phyloP scores from a whole-genome alignment of 1,140 invertebrate species.

The Saccostrea glomerata region DNA sequence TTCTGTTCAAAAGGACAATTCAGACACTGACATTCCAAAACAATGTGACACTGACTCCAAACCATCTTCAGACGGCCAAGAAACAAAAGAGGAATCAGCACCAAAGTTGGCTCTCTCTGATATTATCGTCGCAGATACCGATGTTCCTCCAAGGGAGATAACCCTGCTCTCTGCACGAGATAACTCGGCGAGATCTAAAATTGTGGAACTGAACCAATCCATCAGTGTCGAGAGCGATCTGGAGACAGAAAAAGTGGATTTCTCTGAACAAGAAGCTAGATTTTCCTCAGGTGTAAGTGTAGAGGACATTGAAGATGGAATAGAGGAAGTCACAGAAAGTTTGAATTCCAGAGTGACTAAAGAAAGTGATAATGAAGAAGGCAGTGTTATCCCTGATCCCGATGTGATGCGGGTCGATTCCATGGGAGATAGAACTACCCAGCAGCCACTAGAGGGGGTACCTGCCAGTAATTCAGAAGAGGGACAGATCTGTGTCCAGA shows the following conservation, averaged over 20 bases:
- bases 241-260: conserved; percentile 62
- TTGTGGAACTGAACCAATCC: conserved; percentile 41
- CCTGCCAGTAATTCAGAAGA: not conserved
- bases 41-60: not conserved
- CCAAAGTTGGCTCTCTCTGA: not conserved
- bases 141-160: conserved; percentile 28
- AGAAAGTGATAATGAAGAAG: not conserved
- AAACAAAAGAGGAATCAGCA: not conserved
- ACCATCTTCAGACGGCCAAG: not conserved
- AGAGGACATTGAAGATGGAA: not conserved
- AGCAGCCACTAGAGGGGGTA: not conserved
- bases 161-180: not conserved
- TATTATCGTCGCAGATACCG: not conserved
- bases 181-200: not conserved
- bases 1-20: not conserved
- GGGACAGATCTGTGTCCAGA: not conserved
- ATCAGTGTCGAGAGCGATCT: conserved; percentile 47
- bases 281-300: conserved; percentile 12
- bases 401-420: not conserved
- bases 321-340: not conserved
- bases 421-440: not conserved
- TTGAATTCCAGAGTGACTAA: not conserved
- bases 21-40: not conserved
- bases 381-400: not conserved
- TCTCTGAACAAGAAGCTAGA: conserved; percentile 55